phyloP scores from a whole-genome alignment of 2,113 vertebrate species.

The Pristiophorus japonicus region DNA sequence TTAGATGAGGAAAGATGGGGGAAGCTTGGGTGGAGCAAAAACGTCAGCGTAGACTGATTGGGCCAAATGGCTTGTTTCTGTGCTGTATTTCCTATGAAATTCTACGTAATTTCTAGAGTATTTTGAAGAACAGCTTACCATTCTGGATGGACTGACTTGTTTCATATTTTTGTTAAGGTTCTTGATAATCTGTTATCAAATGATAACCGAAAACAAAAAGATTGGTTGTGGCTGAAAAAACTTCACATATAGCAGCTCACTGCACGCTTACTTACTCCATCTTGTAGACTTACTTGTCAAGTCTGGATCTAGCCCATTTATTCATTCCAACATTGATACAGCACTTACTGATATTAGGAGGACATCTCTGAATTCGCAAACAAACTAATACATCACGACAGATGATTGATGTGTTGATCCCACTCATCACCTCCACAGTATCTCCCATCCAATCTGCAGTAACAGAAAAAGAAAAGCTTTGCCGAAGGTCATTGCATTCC shows the following conservation, averaged over 20 bases:
- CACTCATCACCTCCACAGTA: background rate
- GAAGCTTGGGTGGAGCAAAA: no score
- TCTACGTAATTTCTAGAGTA: background rate
- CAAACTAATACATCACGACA: background rate
- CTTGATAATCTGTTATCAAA: background rate
- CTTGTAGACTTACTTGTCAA: background rate
- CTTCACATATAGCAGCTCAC: background rate
- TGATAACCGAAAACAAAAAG: no score
- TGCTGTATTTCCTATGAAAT: no score
- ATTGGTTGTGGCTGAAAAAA: background rate
- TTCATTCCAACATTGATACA: background rate
- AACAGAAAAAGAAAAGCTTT: background rate
- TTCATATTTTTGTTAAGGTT: background rate
- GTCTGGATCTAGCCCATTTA: background rate
- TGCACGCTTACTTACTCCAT: background rate
- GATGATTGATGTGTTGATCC: background rate
- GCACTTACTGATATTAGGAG: conserved; percentile 7
- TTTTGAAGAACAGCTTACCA: background rate
- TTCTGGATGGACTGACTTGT: background rate
- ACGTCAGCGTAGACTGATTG: no score
- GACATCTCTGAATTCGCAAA: background rate
- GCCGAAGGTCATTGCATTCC: background rate
- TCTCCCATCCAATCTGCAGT: background rate
- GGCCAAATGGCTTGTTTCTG: no score
- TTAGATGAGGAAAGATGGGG: no score